phyloP scores from a whole-genome alignment of 1,140 invertebrate genomes.

The Cyrtorhinus lividipennis region DNA sequence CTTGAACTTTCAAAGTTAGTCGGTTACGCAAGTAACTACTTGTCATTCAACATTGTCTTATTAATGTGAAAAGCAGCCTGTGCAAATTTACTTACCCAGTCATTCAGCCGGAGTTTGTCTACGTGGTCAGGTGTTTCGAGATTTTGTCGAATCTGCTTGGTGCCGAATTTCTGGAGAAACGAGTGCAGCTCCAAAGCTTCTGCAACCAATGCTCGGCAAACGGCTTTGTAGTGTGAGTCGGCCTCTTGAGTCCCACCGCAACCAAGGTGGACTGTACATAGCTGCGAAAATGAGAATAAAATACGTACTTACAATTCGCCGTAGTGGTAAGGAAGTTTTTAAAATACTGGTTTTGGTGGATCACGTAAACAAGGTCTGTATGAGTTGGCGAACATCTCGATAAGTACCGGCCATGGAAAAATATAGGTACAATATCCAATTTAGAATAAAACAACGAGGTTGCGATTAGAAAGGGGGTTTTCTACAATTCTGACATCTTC shows the following conservation, averaged over 20 bases:
- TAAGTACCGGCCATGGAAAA: too few species aligned
- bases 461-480: too few species aligned
- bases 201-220: slow-evolving; percentile 75
- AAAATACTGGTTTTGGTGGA: background rate
- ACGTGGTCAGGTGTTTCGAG: slow-evolving; percentile 6
- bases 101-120: slow-evolving; percentile 16
- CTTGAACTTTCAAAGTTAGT: too few species aligned
- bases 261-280: slow-evolving; percentile 50
- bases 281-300: slow-evolving; percentile 34
- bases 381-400: too few species aligned
- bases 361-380: too few species aligned
- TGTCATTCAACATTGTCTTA: too few species aligned
- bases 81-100: slow-evolving; percentile 20
- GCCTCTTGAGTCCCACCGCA: slow-evolving; percentile 39
- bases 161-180: slow-evolving; percentile 69
- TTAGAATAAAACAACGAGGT: too few species aligned
- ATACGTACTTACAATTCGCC: slow-evolving; percentile 10
- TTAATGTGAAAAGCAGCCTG: too few species aligned
- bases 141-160: slow-evolving; percentile 45
- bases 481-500: too few species aligned
- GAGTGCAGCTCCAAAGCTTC: slow-evolving; percentile 78
- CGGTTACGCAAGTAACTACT: too few species aligned
- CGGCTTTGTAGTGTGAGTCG: slow-evolving; percentile 75
- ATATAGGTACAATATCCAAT: too few species aligned
- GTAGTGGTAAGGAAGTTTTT: background rate